Evolutionary conservation across 2,113 vertebrate species (phyloP), one percentile per base, ranked within the genome.

Genomic region (Coregonus clupeaformis): DNA sequence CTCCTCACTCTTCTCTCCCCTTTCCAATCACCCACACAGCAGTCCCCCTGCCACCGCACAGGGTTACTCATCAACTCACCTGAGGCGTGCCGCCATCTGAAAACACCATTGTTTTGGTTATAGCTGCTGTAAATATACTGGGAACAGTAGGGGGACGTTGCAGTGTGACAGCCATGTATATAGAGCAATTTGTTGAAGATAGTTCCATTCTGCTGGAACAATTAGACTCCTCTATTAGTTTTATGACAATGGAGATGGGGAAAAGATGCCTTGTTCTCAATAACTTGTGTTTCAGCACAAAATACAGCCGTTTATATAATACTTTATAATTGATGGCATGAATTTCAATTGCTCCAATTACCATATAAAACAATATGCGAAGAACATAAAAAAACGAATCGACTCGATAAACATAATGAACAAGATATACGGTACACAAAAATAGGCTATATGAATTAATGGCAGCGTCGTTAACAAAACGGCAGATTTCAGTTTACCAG

Each of bases 61-160:
- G 81, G 85, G 87, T 88, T 87, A 86, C 88, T 88, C 88, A 90
- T 89, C 85, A 86, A 81, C 81, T 86, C 87, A 84, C 86, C 84
- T 78, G 82, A 80, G 74, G 88, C 81, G 88, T 63, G 74, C 75
- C 82, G 79, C 80, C 59, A 80, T 86, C 79, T 72, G 73, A 80
- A 76, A 42, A 79, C 69, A 81, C 86, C 81, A 81, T 84, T 82
- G 83, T 85, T 88, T 88, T 87, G 86, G 86, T 73, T 80, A 75
- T 32, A 74, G 66, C 66, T 55, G 74, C 75, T 73, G 81, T 66
- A 72, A 83, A 78, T 69, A 60, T 64, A 73, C 52, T 3, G 77
- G 74, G 73, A 74, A 67, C 84, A 29, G 74, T 30, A 42, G 78
- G 73, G 82, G 69, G 69, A n/a, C 30, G 3, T 45, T 77, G 70